These are phyloP conservation scores for Polyommatus icarus DNA, from an alignment of 2,888 invertebrate genomes.

Conservation along the genomic window DNA sequence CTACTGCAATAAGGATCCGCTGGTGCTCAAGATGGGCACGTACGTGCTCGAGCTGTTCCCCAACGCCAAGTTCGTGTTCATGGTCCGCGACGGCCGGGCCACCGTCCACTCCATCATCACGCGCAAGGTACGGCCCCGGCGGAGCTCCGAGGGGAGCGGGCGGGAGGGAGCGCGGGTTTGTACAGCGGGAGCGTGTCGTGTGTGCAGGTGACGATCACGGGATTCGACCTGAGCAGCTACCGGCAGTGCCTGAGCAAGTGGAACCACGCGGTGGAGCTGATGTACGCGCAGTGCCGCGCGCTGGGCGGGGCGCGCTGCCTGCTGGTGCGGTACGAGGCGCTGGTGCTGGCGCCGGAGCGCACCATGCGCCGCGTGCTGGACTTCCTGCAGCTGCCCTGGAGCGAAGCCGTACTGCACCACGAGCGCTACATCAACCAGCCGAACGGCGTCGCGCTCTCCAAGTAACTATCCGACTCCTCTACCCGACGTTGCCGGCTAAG, in stretches of 20 bases:
- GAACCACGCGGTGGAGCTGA: conserved; percentile 96
- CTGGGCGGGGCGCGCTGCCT: conserved; percentile 89
- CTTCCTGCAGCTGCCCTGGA: conserved; percentile 96
- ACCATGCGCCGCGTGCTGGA: conserved; percentile 93
- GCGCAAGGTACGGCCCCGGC: conserved; percentile 84
- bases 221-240: conserved; percentile 96
- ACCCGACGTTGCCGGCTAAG: no score
- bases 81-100: conserved; percentile 98
- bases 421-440: conserved; percentile 98
- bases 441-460: conserved; percentile 95
- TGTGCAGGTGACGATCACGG: conserved; percentile 84
- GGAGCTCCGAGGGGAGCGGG: no score
- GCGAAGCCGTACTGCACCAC: conserved; percentile 97
- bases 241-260: conserved; percentile 97
- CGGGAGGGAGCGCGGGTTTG: no score
- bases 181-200: background rate
- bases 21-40: conserved; percentile 97
- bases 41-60: conserved; percentile 97
- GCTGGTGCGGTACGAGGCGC: conserved; percentile 96
- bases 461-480: conserved; percentile 76
- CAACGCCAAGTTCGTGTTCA: conserved; percentile 97
- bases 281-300: conserved; percentile 95
- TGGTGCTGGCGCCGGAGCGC: conserved; percentile 94
- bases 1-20: conserved; percentile 99
- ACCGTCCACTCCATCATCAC: conserved; percentile 99